phyloP scores from a whole-genome alignment of 2,888 invertebrate species.

The Caenorhabditis sp. region DNA sequence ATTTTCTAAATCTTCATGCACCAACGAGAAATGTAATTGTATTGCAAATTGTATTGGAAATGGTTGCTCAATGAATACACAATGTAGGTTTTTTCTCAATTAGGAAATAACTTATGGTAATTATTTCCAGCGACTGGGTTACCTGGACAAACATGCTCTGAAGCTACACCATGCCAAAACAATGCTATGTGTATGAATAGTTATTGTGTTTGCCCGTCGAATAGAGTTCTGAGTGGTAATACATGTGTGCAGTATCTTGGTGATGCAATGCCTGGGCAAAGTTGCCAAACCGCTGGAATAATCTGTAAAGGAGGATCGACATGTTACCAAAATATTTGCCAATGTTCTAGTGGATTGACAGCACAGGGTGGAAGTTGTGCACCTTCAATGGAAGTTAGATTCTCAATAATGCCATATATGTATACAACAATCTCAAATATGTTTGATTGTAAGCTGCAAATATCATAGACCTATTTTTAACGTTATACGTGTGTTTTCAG shows the following conservation, averaged over 20 bases:
- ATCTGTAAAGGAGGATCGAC: slow-evolving; percentile 52
- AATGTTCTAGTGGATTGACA: slow-evolving; percentile 35
- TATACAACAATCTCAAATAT: slow-evolving; percentile 11
- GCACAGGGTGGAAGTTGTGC: slow-evolving; percentile 23
- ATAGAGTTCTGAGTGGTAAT: slow-evolving; percentile 39
- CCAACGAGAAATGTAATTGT: slow-evolving; percentile 31
- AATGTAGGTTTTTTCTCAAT: slow-evolving; percentile 17
- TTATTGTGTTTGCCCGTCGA: slow-evolving; percentile 53
- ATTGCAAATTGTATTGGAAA: slow-evolving; percentile 24
- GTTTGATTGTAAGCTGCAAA: slow-evolving; percentile 25
- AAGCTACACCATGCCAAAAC: slow-evolving; percentile 48
- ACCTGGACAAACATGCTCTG: slow-evolving; percentile 50
- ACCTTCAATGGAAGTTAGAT: slow-evolving; percentile 23
- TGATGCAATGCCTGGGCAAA: slow-evolving; percentile 55
- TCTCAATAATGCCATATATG: slow-evolving; percentile 32
- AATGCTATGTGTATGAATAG: slow-evolving; percentile 50
- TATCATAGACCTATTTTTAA: too few relatives aligned
- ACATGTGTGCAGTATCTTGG: slow-evolving; percentile 44
- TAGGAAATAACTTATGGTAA: background rate
- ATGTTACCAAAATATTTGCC: slow-evolving; percentile 40
- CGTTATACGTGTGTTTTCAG: too few relatives aligned
- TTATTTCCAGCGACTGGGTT: slow-evolving; percentile 37
- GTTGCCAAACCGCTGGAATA: slow-evolving; percentile 41
- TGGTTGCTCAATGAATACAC: slow-evolving; percentile 19
- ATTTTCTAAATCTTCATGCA: slow-evolving; percentile 8